A percentile compares a stretch with the other conserved stretches of the same genome.
phyloP scores from a whole-genome alignment of 2,888 invertebrate species.

The Oxystoma pomonae region DNA sequence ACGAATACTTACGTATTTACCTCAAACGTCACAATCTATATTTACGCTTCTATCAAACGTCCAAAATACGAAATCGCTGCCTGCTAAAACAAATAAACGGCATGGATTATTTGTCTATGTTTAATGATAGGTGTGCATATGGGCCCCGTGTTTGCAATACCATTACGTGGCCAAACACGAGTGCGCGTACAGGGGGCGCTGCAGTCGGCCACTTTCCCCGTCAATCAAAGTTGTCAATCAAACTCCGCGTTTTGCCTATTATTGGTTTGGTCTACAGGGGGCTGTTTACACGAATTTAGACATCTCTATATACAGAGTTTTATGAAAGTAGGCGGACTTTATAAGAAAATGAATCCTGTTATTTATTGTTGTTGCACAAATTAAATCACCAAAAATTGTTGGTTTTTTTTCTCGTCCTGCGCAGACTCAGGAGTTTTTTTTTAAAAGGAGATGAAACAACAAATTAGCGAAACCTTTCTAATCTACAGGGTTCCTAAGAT shows the following conservation, averaged over 20 bases:
- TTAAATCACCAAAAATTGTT: too few species aligned
- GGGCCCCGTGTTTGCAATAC: conserved; percentile 40
- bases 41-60: background rate
- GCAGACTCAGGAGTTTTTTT: too few species aligned
- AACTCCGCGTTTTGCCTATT: conserved; percentile 23
- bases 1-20: too few species aligned
- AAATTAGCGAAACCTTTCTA: too few species aligned
- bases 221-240: conserved; percentile 43
- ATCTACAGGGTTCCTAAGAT: too few species aligned
- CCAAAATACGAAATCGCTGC: background rate
- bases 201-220: conserved; percentile 35
- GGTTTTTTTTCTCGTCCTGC: too few species aligned
- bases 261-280: background rate
- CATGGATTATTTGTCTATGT: background rate
- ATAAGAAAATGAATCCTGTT: too few species aligned
- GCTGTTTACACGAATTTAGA: background rate
- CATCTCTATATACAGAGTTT: too few species aligned
- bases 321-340: too few species aligned
- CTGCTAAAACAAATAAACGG: background rate
- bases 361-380: too few species aligned
- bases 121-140: background rate
- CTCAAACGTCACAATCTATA: background rate
- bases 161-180: conserved; percentile 43
- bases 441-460: too few species aligned
- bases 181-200: conserved; percentile 36